Percentiles rank a stretch among this genome's conserved stretches.
Conservation (phyloP, 37 sponge, comb jelly and placozoan genomes). For the Cladorhizidae sp. region DNA sequence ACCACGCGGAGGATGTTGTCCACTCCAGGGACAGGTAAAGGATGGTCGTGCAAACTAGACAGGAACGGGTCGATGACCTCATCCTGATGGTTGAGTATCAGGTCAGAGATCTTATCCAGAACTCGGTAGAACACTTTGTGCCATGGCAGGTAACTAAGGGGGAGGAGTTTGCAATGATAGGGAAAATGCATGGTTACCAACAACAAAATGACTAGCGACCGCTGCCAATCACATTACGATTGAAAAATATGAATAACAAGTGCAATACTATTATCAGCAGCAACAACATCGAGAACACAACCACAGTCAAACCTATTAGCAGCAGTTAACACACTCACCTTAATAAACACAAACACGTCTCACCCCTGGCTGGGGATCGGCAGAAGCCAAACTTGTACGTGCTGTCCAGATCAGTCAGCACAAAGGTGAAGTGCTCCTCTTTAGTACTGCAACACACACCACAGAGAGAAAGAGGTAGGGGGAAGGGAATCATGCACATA, state of each 20-base stretch:
- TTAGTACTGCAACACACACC: slow-evolving; percentile 15
- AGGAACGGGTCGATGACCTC: slow-evolving; percentile 59
- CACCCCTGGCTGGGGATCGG: slow-evolving; percentile 46
- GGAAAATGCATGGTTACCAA: background rate
- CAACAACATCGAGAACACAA: no score
- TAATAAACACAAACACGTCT: slow-evolving; percentile 47
- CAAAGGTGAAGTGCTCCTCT: slow-evolving; percentile 82
- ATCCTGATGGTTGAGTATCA: slow-evolving; percentile 39
- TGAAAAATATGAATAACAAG: no score
- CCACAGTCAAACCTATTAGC: no score
- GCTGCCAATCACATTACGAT: no score
- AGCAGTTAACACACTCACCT: slow-evolving; percentile 34
- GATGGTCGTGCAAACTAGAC: slow-evolving; percentile 27
- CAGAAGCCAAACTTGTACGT: slow-evolving; percentile 86
- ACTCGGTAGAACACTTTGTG: slow-evolving; percentile 72
- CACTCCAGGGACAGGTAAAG: slow-evolving; percentile 22
- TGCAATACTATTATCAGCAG: no score
- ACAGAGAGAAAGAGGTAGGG: background rate
- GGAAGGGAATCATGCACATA: no score
- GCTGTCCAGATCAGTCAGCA: slow-evolving; percentile 75
- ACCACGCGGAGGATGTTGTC: slow-evolving; percentile 47
- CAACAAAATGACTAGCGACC: no score
- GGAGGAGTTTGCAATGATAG: background rate
- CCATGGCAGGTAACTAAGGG: slow-evolving; percentile 77
- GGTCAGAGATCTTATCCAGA: slow-evolving; percentile 65